Percentiles rank a stretch among this genome's conserved stretches.
phyloP scores from a whole-genome alignment of 2,888 invertebrate genomes.

The Limnephilus auricula region DNA sequence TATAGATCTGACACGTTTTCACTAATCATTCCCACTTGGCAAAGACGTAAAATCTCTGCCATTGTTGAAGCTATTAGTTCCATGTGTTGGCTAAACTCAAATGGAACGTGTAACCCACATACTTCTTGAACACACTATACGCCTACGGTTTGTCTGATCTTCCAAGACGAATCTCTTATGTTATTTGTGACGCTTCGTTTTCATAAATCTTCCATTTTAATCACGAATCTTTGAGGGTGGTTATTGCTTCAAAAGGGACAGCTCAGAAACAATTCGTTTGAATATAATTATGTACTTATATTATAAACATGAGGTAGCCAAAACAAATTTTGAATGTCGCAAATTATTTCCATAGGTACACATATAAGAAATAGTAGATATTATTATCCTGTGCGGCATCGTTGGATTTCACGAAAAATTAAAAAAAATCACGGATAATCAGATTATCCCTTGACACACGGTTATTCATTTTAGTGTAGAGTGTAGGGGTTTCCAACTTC shows the following conservation, averaged over 20 bases:
- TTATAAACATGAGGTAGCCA: background rate
- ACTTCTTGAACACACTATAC: background rate
- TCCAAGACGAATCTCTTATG: background rate
- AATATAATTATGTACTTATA: background rate
- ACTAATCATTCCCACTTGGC: too few species aligned
- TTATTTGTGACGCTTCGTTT: background rate
- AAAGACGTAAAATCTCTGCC: too few species aligned
- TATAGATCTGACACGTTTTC: too few species aligned
- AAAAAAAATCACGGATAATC: too few species aligned
- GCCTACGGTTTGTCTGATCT: background rate
- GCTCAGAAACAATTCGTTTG: background rate
- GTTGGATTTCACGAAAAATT: too few species aligned
- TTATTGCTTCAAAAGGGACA: background rate
- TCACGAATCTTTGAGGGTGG: slow-evolving; percentile 14
- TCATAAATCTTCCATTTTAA: slow-evolving; percentile 55
- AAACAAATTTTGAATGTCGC: background rate
- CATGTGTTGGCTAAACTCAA: background rate
- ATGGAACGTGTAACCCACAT: background rate
- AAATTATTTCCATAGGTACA: too few species aligned
- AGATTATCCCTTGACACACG: too few species aligned
- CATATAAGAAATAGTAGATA: too few species aligned
- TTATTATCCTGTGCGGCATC: too few species aligned
- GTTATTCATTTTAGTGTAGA: too few species aligned
- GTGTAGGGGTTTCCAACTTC: too few species aligned
- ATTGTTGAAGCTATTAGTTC: too few species aligned